Evolutionary conservation across 1,140 invertebrate species (phyloP).

Genomic region (Orius insidiosus): DNA sequence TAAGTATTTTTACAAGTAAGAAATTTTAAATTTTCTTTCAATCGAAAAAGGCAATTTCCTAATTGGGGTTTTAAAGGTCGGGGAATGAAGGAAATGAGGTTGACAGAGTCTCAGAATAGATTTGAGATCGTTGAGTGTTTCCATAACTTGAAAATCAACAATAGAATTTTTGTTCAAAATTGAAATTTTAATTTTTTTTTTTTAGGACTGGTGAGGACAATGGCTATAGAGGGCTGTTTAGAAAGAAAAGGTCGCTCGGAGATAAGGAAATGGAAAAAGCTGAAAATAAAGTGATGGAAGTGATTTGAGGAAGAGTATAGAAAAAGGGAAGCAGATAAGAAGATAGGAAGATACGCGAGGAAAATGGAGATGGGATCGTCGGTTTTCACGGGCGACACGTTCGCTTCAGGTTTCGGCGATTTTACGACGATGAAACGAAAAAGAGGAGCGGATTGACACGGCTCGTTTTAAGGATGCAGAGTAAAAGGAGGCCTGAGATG

Average conservation of each 20-base stretch:
- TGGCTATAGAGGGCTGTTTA: not conserved
- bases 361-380: slow-evolving; percentile 20
- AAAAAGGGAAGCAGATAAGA: slow-evolving; percentile 12
- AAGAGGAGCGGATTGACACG: slow-evolving; percentile 18
- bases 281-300: not conserved
- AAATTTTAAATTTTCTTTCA: no score
- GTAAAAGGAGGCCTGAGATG: slow-evolving; percentile 25
- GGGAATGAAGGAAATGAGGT: not conserved
- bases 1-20: no score
- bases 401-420: slow-evolving; percentile 27
- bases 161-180: no score
- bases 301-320: not conserved
- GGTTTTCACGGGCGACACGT: slow-evolving; percentile 29
- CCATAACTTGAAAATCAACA: slow-evolving; percentile 1
- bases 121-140: not conserved
- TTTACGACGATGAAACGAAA: slow-evolving; percentile 25
- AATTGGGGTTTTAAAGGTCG: no score
- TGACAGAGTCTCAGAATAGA: slow-evolving; percentile 4
- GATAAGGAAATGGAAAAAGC: not conserved
- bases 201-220: not conserved
- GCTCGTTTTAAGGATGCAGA: slow-evolving; percentile 30
- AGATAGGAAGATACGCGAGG: slow-evolving; percentile 12
- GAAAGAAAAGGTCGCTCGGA: not conserved
- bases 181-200: not conserved
- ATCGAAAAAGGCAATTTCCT: no score